Percentiles rank a stretch among this genome's conserved stretches.
Conservation (phyloP, 2,797 vertebrate species). For the Parambassis ranga region DNA sequence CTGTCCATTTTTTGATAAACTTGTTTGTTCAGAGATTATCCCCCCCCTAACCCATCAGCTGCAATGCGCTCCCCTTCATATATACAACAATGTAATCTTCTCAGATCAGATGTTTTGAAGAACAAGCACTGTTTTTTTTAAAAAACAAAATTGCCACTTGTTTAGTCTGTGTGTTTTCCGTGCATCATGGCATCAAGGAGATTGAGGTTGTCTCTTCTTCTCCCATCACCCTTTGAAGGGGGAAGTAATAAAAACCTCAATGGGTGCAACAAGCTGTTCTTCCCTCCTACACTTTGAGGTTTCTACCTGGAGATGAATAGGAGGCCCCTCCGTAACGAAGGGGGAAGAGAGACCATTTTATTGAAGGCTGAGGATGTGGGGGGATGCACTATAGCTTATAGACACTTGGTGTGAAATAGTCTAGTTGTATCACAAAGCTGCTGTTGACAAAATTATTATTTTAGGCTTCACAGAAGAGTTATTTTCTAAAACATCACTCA, state of each 20-base stretch:
- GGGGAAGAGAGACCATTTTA: slow-evolving; percentile 70
- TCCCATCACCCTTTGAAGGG: slow-evolving; percentile 76
- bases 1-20: slow-evolving; percentile 47
- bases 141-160: slow-evolving; percentile 47
- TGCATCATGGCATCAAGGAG: slow-evolving; percentile 71
- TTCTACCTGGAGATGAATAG: slow-evolving; percentile 84
- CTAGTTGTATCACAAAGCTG: slow-evolving; percentile 13
- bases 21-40: slow-evolving; percentile 66
- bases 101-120: slow-evolving; percentile 51
- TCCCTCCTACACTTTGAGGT: slow-evolving; percentile 77
- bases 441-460: slow-evolving; percentile 13
- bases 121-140: slow-evolving; percentile 32
- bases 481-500: neutral
- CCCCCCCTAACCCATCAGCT: slow-evolving; percentile 45
- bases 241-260: slow-evolving; percentile 80
- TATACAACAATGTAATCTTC: slow-evolving; percentile 46
- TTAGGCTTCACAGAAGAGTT: neutral
- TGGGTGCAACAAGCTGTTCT: slow-evolving; percentile 81
- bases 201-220: slow-evolving; percentile 67
- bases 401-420: slow-evolving; percentile 66
- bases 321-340: slow-evolving; percentile 76
- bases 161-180: slow-evolving; percentile 58
- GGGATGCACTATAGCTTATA: slow-evolving; percentile 52
- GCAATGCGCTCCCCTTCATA: slow-evolving; percentile 16
- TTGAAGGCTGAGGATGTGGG: slow-evolving; percentile 69